Conservation (phyloP, 2,797 vertebrate species). For the Neopelma chrysocephalum region DNA sequence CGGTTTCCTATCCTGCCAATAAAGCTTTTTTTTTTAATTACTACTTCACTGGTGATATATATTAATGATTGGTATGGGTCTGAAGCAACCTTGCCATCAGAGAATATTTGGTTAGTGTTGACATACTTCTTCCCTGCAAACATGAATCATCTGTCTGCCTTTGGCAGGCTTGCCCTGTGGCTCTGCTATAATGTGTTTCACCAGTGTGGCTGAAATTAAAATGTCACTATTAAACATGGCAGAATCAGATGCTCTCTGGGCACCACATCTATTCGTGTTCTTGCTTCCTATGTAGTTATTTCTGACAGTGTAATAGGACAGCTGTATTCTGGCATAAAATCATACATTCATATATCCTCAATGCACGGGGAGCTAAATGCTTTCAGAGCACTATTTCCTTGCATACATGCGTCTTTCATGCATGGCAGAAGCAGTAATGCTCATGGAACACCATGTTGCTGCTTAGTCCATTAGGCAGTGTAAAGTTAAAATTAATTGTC, state of each 20-base stretch:
- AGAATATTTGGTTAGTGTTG: conserved; percentile 35
- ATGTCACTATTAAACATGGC: conserved; percentile 45
- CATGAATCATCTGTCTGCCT: not conserved
- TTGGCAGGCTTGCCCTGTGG: conserved; percentile 13
- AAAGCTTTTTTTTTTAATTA: not conserved
- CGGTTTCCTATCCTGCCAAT: not conserved
- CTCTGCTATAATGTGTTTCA: conserved; percentile 29
- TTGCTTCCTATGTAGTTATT: conserved; percentile 4
- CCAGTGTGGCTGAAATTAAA: conserved; percentile 41
- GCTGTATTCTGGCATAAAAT: conserved; percentile 4
- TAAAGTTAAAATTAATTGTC: conserved; percentile 45
- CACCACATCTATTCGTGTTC: not conserved
- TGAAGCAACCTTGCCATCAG: conserved; percentile 9
- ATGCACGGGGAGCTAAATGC: not conserved
- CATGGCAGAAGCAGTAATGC: not conserved
- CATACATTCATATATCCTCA: not conserved
- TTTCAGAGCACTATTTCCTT: not conserved
- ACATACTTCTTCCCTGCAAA: not conserved
- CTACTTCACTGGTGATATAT: not conserved
- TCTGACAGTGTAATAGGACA: conserved; percentile 38
- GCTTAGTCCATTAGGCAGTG: conserved; percentile 7
- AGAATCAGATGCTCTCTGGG: conserved; percentile 36
- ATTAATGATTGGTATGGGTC: not conserved
- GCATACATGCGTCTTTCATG: not conserved
- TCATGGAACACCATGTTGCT: not conserved